phyloP scores from a whole-genome alignment of 1,140 invertebrate species.

The Yoshiicerus persimilis region DNA sequence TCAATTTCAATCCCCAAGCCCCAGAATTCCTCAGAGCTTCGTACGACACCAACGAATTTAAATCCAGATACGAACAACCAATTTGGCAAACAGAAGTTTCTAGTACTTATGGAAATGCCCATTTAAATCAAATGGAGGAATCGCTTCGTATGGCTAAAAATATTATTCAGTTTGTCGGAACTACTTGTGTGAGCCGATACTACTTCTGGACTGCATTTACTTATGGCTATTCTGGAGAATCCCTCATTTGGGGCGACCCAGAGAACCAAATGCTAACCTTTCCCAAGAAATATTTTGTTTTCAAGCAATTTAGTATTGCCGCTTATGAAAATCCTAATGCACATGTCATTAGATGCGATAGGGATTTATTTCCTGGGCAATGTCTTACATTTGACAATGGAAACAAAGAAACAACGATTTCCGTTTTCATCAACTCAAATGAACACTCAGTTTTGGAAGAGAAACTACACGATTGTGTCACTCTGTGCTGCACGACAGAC shows the following conservation, averaged over 20 bases:
- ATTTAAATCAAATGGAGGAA: slow-evolving; percentile 33
- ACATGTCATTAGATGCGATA: not conserved
- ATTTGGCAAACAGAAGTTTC: slow-evolving; percentile 30
- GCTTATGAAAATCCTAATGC: not conserved
- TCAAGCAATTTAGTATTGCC: slow-evolving; percentile 23
- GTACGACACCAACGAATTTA: slow-evolving; percentile 11
- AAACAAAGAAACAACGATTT: not conserved
- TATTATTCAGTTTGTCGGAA: slow-evolving; percentile 36
- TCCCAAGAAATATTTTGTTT: slow-evolving; percentile 36
- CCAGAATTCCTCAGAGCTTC: slow-evolving; percentile 1
- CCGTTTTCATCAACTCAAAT: not conserved
- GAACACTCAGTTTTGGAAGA: not conserved
- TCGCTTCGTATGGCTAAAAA: slow-evolving; percentile 17
- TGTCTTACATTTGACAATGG: not conserved
- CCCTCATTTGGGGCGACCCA: slow-evolving; percentile 32
- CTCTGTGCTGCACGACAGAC: not conserved
- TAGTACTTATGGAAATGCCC: slow-evolving; percentile 1
- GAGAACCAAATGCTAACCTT: not conserved
- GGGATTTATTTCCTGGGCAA: not conserved
- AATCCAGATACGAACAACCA: not conserved
- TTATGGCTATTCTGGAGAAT: slow-evolving; percentile 18
- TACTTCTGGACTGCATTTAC: slow-evolving; percentile 39
- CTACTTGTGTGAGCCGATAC: slow-evolving; percentile 36
- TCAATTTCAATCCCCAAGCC: not conserved
- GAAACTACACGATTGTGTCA: not conserved